Evolutionary conservation across 2,113 vertebrate species (phyloP), one percentile per base, ranked within the genome.

Genomic region (Crotalus horridus): DNA sequence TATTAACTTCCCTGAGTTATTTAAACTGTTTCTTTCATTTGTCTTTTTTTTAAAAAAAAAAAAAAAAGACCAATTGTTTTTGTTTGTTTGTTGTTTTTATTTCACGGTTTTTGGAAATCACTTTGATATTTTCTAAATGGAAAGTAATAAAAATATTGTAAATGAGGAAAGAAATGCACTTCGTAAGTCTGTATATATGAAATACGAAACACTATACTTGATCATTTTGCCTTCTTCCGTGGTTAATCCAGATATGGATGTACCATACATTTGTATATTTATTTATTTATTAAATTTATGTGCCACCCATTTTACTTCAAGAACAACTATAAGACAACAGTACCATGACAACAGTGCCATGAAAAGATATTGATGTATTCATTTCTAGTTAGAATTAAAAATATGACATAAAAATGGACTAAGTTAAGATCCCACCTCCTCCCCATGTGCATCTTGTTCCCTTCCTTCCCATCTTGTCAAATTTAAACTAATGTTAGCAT

Each of bases 401-500:
- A 29, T 33, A 17, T 56, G 39, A 0, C 23, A 89, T 94, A 55
- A 89, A 94, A 95, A 94, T 64, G 26, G 26, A 64, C 26, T 29
- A 29, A 29, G 26, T 29, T 29, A 29, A 29, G 26, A 29, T 29
- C 26, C 59, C 10, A 29, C 26, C 59, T 64, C 26, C 26, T 64
- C 24, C 59, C 59, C 9, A 26, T 3, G 24, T 61, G 59, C 24
- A 61, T 26, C 59, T 61, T 61, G 59, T 20, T 61, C 59, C 23
- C 7, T 59, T 59, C 58, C 24, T 26, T 61, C 59, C 24, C 3
- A 61, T 26, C 59, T 26, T 26, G 59, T 61, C 59, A 61, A 61
- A 26, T 61, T 26, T 61, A 61, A 61, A 26, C 24, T 61, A 61
- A 26, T 61, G 26, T 26, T 26, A 61, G 59, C 24, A 3, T 61